Base-by-base conservation (phyloP, 2,797 vertebrate species). In the Novumbra hubbsi region DNA sequence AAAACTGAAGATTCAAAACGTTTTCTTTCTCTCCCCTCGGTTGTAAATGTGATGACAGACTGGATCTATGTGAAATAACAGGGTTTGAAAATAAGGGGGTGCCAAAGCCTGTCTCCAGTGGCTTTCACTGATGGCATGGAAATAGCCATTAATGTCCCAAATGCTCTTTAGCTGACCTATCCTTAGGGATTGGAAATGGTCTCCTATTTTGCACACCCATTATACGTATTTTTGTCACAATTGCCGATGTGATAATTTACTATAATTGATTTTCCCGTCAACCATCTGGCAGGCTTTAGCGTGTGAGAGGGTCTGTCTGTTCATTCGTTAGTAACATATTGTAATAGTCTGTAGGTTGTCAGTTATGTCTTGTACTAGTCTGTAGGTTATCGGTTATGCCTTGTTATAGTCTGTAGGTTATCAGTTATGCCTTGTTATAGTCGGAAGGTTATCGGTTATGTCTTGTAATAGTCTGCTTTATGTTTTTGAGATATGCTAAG, bases 11-110 rank as follows among this genome's bases (percentile, higher is more conserved):
- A 94, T 93, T 86, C 81, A 80, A 92, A 92, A 95, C 94, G 94
- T 93, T 94, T 94, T 94, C 94, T 82, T 84, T 80, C 78, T 49
- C 24, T 76, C 81, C 79, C 74, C 77, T 74, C 77, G 76, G 80
- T 75, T 84, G 76, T 89, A 88, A 95, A 95, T 96, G 93, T 96
- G 94, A 97, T 98, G 97, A 97, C 94, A 96, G 95, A 95, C 94
- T 94, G 95, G 92, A 93, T 95, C 95, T 94, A 93, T 94, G 91
- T 93, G 89, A 98, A 98, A 98, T 99, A 96, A 97, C 94, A 98
- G 96, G 95, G 95, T 97, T 95, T 92, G 89, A 94, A 94, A 97
- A 98, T 98, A 95, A 98, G 95, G 94, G 96, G 95, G 93, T 97
- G 96, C 96, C 96, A 99, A 88, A 91, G 80, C 91, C 92, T 91